Base-by-base conservation (phyloP, 2,888 invertebrate species). In the Hydroisotoma schaefferi region DNA sequence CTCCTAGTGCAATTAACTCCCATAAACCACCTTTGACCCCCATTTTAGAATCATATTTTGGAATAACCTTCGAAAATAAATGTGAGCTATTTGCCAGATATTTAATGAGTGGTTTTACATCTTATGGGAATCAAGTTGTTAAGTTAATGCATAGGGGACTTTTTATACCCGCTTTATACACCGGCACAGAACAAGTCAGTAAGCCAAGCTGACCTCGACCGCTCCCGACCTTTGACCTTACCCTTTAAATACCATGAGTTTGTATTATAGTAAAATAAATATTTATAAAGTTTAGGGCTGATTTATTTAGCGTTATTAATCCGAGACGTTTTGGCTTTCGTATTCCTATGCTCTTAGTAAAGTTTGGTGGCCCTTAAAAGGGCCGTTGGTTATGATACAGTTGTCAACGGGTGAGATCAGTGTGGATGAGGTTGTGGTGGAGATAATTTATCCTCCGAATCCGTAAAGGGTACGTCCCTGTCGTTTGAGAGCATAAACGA, bases 31-130 rank as follows among this genome's bases (percentile, higher is more conserved):
- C 94, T 1, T 78, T 97, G 56, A 74, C 81, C 70, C 62, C 68
- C 20, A 54, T 72, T 38, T 12, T 72, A 6, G 37, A 58, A 18
- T 8, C 40, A 25, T 57, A 46, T 52, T 26, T 26, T 2, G 55
- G 60, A 2, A 33, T 55, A 23, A 54, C 22, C 10, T 37, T 61
- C 38, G 10, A 38, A 8, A 80, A 82, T 65, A 87, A 87, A 71
- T 77, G 95, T 69, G 98, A 98, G 78, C 76, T 98, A 55, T 98
- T 95, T 80, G 94, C 95, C 0, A 82, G 98, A 69, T 93, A 92
- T 77, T 81, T 97, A 23, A 81, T 88, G 52, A 90, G 94, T 0
- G 81, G 84, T 26, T 93, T 90, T 77, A 89, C 88, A 0, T 90
- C 91, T 73, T 83, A 88, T 75, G 97, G 95, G 0, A 84, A 87